A percentile compares a stretch with the other conserved stretches of the same genome.
These are phyloP conservation scores for Calosoma granatense DNA, from an alignment of 1,140 invertebrate genomes.

Conservation along the genomic window DNA sequence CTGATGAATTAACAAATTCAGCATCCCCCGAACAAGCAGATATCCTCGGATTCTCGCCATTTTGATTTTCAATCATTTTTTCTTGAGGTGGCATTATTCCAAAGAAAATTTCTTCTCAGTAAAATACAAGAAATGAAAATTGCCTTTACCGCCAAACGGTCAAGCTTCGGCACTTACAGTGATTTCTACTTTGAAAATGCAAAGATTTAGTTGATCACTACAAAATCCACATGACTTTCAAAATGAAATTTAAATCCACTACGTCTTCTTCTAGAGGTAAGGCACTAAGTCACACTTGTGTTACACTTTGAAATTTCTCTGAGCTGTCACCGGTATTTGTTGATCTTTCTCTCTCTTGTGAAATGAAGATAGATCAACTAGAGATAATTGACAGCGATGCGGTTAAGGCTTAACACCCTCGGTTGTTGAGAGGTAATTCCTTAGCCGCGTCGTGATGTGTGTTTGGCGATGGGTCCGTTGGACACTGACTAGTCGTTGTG, in stretches of 20 bases:
- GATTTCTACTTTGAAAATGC: too few relatives aligned
- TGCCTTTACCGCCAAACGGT: background rate
- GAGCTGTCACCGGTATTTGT: too few relatives aligned
- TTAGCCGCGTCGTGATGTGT: background rate
- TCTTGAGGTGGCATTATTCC: background rate
- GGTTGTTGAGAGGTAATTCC: background rate
- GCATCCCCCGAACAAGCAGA: background rate
- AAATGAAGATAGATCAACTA: too few relatives aligned
- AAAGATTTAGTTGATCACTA: too few relatives aligned
- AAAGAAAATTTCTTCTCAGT: background rate
- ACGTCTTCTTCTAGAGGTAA: too few relatives aligned
- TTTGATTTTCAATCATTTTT: background rate
- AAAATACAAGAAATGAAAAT: background rate
- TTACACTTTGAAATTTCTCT: too few relatives aligned
- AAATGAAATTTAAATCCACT: too few relatives aligned
- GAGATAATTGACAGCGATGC: too few relatives aligned
- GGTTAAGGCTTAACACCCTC: slow-evolving; percentile 4
- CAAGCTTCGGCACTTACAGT: too few relatives aligned
- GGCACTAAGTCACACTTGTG: too few relatives aligned
- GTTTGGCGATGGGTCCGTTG: background rate
- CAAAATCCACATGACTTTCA: too few relatives aligned
- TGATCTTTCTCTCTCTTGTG: too few relatives aligned
- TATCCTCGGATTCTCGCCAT: background rate
- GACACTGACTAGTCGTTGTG: background rate
- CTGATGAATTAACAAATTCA: background rate